Base-by-base conservation (phyloP, 2,797 vertebrate species). In the Microchirus variegatus region DNA sequence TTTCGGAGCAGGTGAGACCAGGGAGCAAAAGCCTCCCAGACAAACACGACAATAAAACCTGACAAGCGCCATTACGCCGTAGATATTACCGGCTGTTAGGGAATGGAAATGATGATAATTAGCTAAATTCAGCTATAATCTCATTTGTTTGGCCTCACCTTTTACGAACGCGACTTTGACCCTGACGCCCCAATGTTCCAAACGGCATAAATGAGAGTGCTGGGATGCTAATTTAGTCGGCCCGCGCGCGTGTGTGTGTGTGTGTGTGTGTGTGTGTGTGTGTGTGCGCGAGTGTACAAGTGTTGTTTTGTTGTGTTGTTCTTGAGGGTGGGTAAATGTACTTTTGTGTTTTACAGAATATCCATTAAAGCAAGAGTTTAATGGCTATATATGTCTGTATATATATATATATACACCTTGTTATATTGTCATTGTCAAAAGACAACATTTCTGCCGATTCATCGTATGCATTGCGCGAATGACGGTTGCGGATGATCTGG, bases 81-180 rank as follows among this genome's bases (percentile, higher is more conserved):
- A 81, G 80, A 89, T 89, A 91, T 91, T 86, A 86, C 84, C 76
- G 82, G 85, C 85, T 87, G 80, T 87, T 87, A 71, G 82, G 77
- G 80, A 89, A 91, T 90, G 82, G 83, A 90, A 91, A 93, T 89
- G 82, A 87, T 69, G 78, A 90, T 92, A 93, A 94, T 94, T 93
- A 93, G 83, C 88, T 84, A 92, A 92, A 92, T 92, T 93, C 88
- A 83, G 84, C 88, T 80, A 89, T 93, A 92, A 93, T 92, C 90
- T 92, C 83, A 89, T 92, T 92, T 92, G 89, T 89, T 88, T 88
- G 84, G 70, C 77, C 81, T 87, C 86, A 82, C 84, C 82, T 82
- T 82, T 84, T 63, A 66, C 78, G 82, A 78, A 84, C 82, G 77
- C 62, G 60, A 75, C 90, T 89, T 71, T 87, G 87, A 91, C 89